Evolutionary conservation across 2,797 vertebrate genomes (phyloP).

Genomic region (Tolypeutes matacus): DNA sequence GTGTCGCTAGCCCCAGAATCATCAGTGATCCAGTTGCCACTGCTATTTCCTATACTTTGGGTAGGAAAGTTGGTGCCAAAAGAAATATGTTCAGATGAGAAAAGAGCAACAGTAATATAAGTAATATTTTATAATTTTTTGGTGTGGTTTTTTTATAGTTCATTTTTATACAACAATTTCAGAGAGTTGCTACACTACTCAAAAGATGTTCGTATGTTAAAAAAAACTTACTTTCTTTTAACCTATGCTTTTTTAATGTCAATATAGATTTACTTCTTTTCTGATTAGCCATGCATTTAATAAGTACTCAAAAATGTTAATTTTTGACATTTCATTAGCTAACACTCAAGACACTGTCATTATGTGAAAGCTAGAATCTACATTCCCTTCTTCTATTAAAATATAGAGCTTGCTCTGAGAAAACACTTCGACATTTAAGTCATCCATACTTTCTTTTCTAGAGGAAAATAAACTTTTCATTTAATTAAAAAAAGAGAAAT

Average conservation of each 20-base stretch:
- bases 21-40: no score
- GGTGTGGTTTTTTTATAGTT: background rate
- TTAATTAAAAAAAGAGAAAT: background rate
- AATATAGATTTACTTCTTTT: background rate
- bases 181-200: background rate
- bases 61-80: no score
- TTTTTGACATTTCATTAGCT: conserved; percentile 2
- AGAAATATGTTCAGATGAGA: background rate
- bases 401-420: background rate
- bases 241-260: background rate
- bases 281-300: conserved; percentile 19
- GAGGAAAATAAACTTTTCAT: conserved; percentile 29
- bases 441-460: background rate
- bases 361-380: conserved; percentile 1
- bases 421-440: background rate
- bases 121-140: background rate
- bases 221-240: background rate
- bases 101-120: background rate
- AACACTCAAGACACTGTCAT: background rate
- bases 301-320: background rate
- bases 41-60: no score
- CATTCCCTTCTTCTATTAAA: conserved; percentile 6
- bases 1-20: no score
- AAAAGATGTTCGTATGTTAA: background rate
- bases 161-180: background rate